These are phyloP conservation scores for Mormyrus hasselquistii DNA, from an alignment of 2,797 vertebrate genomes.

Conservation along the genomic window DNA sequence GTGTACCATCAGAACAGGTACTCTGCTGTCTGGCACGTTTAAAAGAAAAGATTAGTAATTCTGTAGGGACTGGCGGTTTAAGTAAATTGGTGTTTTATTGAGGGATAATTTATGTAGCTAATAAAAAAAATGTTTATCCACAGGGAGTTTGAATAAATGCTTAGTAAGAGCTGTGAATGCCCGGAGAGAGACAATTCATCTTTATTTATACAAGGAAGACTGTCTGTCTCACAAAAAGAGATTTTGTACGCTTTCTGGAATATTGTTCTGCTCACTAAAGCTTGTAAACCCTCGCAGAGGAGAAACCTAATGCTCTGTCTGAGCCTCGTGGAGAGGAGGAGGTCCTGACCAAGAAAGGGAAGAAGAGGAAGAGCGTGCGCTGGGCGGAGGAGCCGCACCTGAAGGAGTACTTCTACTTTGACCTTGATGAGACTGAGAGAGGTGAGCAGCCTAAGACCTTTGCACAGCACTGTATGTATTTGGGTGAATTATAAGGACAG, in stretches of 20 bases:
- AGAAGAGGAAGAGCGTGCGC: conserved; percentile 83
- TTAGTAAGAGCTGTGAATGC: not conserved
- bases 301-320: conserved; percentile 61
- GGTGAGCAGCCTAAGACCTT: conserved; percentile 51
- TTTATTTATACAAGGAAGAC: not conserved
- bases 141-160: not conserved
- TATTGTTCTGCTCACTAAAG: not conserved
- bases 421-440: conserved; percentile 87
- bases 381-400: conserved; percentile 86
- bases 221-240: not conserved
- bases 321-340: conserved; percentile 73
- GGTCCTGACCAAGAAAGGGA: conserved; percentile 75
- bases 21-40: not conserved
- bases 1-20: not conserved
- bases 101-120: not conserved
- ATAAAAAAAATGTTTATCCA: not conserved
- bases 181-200: not conserved
- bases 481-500: not conserved
- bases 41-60: not conserved
- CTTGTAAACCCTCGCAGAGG: conserved; percentile 37
- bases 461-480: not conserved
- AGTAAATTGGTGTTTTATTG: not conserved
- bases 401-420: conserved; percentile 88
- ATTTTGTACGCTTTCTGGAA: not conserved
- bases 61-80: not conserved